Conservation (phyloP, 2,113 vertebrate genomes). For the Ameiurus melas region DNA sequence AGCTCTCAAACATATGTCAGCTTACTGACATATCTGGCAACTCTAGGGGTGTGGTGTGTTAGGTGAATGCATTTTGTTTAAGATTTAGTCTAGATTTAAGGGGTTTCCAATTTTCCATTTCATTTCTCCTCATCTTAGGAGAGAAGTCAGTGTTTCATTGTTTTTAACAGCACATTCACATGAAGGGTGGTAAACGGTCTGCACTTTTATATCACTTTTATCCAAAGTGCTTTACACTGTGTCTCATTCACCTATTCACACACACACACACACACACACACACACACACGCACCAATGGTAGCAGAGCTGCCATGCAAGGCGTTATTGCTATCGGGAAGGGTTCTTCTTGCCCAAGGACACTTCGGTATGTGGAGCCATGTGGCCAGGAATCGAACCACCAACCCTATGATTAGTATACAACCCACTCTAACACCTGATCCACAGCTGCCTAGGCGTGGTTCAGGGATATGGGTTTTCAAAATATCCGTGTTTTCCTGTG, state of each 20-base stretch:
- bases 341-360: too few relatives aligned
- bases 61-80: background rate
- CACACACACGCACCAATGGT: too few relatives aligned
- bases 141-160: background rate
- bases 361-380: too few relatives aligned
- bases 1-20: background rate
- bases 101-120: background rate
- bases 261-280: too few relatives aligned
- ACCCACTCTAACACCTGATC: too few relatives aligned
- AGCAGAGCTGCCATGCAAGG: too few relatives aligned
- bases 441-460: background rate
- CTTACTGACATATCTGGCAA: background rate
- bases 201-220: too few relatives aligned
- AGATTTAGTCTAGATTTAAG: background rate
- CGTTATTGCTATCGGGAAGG: too few relatives aligned
- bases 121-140: background rate
- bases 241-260: too few relatives aligned
- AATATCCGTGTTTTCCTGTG: background rate
- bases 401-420: too few relatives aligned
- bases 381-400: too few relatives aligned
- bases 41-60: background rate
- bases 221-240: too few relatives aligned
- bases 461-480: background rate
- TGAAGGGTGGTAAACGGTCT: background rate
- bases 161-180: background rate